phyloP scores from a whole-genome alignment of 2,888 invertebrate genomes.

The Dicycla oo region DNA sequence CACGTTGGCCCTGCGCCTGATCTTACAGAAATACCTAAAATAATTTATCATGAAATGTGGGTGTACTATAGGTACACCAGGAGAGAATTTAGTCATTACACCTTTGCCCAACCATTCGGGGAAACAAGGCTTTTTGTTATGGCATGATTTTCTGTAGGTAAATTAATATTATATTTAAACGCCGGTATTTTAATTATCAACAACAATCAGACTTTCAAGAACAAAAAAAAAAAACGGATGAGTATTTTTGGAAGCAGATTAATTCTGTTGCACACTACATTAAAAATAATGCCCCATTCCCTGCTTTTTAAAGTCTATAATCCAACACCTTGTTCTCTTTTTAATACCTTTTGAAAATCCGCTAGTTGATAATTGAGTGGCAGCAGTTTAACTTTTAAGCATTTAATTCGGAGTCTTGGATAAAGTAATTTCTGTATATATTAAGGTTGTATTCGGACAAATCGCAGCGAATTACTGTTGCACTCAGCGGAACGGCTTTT shows the following conservation, averaged over 20 bases:
- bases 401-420: slow-evolving; percentile 41
- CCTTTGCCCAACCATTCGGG: neutral
- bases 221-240: slow-evolving; percentile 4
- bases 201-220: slow-evolving; percentile 2
- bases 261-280: neutral
- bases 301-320: neutral
- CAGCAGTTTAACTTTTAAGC: slow-evolving; percentile 48
- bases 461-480: slow-evolving; percentile 18
- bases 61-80: neutral
- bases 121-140: neutral
- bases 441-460: slow-evolving; percentile 1
- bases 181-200: slow-evolving; percentile 1
- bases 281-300: neutral
- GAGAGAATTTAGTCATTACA: too few species aligned
- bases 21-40: too few species aligned
- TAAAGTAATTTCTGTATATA: slow-evolving; percentile 19
- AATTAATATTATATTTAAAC: neutral
- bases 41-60: too few species aligned
- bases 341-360: slow-evolving; percentile 11
- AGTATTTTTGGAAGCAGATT: slow-evolving; percentile 6
- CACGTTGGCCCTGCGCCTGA: too few species aligned
- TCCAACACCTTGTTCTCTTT: neutral
- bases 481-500: neutral
- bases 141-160: neutral
- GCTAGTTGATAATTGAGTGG: slow-evolving; percentile 46